Percentiles rank a stretch among this genome's conserved stretches.
Conservation (phyloP, 2,797 vertebrate species). For the Gallinago solitaria region DNA sequence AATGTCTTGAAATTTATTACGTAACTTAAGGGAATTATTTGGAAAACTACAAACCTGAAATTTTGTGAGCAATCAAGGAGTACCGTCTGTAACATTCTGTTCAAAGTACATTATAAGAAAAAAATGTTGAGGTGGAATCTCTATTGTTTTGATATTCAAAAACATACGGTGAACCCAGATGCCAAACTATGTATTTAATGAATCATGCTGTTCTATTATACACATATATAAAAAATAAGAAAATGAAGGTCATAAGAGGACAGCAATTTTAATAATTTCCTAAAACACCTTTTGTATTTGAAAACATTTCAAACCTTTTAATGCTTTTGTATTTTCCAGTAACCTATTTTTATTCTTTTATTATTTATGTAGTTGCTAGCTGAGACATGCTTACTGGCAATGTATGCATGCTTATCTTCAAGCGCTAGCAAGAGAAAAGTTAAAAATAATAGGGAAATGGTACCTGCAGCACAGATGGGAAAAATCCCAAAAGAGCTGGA, state of each 20-base stretch:
- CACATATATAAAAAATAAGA: not conserved
- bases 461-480: not conserved
- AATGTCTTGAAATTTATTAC: not conserved
- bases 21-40: not conserved
- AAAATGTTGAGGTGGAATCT: constrained; percentile 42
- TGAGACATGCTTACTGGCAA: not conserved
- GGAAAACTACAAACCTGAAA: constrained; percentile 24
- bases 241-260: constrained; percentile 24
- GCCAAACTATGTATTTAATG: constrained; percentile 69
- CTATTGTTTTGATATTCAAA: constrained; percentile 29
- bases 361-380: not conserved
- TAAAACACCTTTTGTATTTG: constrained; percentile 52
- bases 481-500: not conserved
- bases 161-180: constrained; percentile 66
- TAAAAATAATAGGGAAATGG: not conserved
- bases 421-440: not conserved
- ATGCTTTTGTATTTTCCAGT: not conserved
- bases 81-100: constrained; percentile 61
- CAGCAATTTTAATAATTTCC: constrained; percentile 63
- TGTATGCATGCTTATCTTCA: not conserved
- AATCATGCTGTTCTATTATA: constrained; percentile 60
- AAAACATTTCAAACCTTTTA: constrained; percentile 41
- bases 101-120: constrained; percentile 49
- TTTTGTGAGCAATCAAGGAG: constrained; percentile 54
- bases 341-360: constrained; percentile 5